Evolutionary conservation across 2,797 vertebrate genomes (phyloP), one percentile per base, ranked within the genome.

Genomic region (Phyllotis vaccarum): DNA sequence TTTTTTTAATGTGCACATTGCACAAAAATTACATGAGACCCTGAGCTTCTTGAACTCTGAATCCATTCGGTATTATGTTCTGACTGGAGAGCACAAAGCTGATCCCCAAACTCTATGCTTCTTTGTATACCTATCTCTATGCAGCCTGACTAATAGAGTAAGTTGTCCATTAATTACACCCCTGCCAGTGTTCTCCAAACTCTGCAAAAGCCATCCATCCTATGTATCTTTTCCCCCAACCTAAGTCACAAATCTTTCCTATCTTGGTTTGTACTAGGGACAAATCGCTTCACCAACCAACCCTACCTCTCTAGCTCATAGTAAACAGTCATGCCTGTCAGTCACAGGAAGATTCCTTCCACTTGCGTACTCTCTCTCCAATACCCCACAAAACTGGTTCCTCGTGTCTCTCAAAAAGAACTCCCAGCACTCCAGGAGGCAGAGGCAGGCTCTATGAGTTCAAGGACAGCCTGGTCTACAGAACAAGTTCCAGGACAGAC

Each of bases 21-120:
- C 22, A 80, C 56, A 91, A 96, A 94, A 93, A 89, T 40, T 43
- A 64, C 29, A 82, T 49, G 56, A 43, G 29, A 46, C 14, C 82
- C 21, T 49, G 43, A 34, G 31, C 31, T 0, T 52, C 43, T 54
- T 70, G 31, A 68, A 90, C 37, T 56, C 58, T 43, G 85, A 9
- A 49, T 37, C 49, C 76, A 52, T 6, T 34, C 74, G 88, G 31
- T 19, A 78, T 27, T 34, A 74, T 17, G 17, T 31, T 56, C 66
- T 86, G 78, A 54, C 52, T 46, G 21, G 11, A 91, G 40, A 92
- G 43, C 49, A 91, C 46, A 75, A 90, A 66, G 3, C n/a, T 60
- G 90, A 37, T 85, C 62, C 81, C 52, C 37, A 91, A 92, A 79
- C 19, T 5, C 56, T 82, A 43, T 6, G 27, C 68, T 66, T 85